Percentiles rank a stretch among this genome's conserved stretches.
Evolutionary conservation across 2,113 vertebrate genomes (phyloP).

Genomic region (Bungarus multicinctus): DNA sequence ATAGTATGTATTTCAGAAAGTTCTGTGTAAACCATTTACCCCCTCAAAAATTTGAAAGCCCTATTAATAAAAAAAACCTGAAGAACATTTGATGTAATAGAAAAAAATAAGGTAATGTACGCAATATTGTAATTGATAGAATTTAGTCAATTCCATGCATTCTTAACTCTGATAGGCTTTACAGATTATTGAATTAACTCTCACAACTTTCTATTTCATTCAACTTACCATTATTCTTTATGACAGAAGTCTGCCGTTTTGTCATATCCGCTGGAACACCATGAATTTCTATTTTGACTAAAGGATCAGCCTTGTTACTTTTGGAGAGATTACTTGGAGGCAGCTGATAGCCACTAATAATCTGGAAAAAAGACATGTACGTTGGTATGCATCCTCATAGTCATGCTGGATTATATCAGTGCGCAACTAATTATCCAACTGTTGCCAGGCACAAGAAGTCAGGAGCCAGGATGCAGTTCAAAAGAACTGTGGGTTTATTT

Average conservation of each 20-base stretch:
- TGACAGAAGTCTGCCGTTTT: constrained; percentile 70
- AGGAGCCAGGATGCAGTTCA: neutral
- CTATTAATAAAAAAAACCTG: neutral
- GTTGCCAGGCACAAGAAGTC: neutral
- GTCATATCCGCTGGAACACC: constrained; percentile 72
- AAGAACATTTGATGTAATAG: neutral
- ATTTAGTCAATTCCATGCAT: neutral
- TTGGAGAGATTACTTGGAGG: constrained; percentile 64
- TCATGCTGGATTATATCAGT: too few relatives aligned
- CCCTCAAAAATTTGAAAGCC: neutral
- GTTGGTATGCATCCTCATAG: neutral
- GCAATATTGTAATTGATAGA: neutral
- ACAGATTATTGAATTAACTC: neutral
- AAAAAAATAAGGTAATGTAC: neutral
- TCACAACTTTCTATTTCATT: neutral
- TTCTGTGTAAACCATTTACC: neutral
- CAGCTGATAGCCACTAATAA: constrained; percentile 81
- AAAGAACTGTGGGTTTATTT: neutral
- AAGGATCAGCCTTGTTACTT: constrained; percentile 69
- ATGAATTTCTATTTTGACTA: constrained; percentile 79
- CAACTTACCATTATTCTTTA: constrained; percentile 81
- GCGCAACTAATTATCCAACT: neutral
- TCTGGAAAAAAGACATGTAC: constrained; percentile 63
- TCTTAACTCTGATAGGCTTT: neutral
- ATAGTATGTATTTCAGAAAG: neutral